Evolutionary conservation across 2,113 vertebrate genomes (phyloP).

Genomic region (Zosterops lateralis): DNA sequence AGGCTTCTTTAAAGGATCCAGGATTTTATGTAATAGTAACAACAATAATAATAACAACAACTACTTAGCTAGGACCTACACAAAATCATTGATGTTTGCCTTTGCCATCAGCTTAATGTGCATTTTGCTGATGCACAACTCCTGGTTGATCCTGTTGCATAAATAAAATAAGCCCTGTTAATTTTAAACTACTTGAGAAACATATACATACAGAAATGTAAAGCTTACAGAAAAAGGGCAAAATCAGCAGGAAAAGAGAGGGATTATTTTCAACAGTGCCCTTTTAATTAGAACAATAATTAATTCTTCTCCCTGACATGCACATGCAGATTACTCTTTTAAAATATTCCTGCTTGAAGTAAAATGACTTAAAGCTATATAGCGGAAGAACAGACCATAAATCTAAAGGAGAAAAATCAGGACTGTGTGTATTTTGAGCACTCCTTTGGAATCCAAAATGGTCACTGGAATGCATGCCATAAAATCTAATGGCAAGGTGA

Average conservation of each 20-base stretch:
- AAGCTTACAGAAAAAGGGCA: conserved; percentile 41
- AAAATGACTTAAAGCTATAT: conserved; percentile 51
- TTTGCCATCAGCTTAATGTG: conserved; percentile 17
- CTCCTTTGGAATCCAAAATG: conserved; percentile 30
- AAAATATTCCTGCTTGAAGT: conserved; percentile 50
- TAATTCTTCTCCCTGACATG: conserved; percentile 52
- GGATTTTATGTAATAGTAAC: background rate
- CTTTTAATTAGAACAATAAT: conserved; percentile 53
- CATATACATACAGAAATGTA: background rate
- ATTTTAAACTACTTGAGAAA: conserved; percentile 12
- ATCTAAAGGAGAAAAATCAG: conserved; percentile 15
- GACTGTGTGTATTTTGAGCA: background rate
- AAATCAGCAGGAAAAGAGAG: conserved; percentile 27
- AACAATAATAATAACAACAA: background rate
- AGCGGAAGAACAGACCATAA: conserved; percentile 14
- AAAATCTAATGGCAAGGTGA: background rate
- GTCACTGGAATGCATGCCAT: background rate
- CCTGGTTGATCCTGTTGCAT: conserved; percentile 14
- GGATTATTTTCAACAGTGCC: conserved; percentile 41
- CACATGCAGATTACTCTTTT: conserved; percentile 11
- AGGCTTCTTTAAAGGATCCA: background rate
- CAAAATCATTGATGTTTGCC: conserved; percentile 48
- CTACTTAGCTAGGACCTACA: conserved; percentile 35
- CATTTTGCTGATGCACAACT: conserved; percentile 47
- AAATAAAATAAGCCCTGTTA: conserved; percentile 24